These are phyloP conservation scores for Podilymbus podiceps DNA, from an alignment of 2,113 vertebrate species.

Conservation along the genomic window DNA sequence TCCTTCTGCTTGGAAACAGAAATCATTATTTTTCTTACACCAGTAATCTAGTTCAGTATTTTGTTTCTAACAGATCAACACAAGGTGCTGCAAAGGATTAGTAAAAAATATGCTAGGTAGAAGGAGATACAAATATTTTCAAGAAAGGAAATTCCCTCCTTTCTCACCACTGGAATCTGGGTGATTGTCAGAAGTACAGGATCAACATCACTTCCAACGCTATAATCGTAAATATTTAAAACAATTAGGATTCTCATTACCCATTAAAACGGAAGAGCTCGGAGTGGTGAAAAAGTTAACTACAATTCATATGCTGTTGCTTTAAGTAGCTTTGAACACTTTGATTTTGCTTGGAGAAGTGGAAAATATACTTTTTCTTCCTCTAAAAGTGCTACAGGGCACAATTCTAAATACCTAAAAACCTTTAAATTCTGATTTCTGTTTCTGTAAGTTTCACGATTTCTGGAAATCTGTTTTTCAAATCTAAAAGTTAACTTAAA, in stretches of 20 bases:
- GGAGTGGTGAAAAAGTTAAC: neutral
- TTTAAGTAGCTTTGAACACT: neutral
- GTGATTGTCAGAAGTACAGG: neutral
- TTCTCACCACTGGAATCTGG: neutral
- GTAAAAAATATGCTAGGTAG: neutral
- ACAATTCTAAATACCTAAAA: neutral
- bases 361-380: neutral
- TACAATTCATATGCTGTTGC: neutral
- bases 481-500: neutral
- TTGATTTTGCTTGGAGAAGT: neutral
- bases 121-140: neutral
- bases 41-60: neutral
- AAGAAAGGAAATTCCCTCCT: neutral
- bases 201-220: neutral
- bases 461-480: neutral
- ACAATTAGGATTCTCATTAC: neutral
- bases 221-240: neutral
- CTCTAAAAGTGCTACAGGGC: neutral
- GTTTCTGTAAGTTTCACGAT: neutral
- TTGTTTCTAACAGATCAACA: neutral
- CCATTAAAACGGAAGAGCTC: neutral
- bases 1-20: neutral
- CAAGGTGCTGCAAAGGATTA: neutral
- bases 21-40: neutral
- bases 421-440: neutral